phyloP scores from a whole-genome alignment of 1,140 invertebrate species.

The Cydia fagiglandana region DNA sequence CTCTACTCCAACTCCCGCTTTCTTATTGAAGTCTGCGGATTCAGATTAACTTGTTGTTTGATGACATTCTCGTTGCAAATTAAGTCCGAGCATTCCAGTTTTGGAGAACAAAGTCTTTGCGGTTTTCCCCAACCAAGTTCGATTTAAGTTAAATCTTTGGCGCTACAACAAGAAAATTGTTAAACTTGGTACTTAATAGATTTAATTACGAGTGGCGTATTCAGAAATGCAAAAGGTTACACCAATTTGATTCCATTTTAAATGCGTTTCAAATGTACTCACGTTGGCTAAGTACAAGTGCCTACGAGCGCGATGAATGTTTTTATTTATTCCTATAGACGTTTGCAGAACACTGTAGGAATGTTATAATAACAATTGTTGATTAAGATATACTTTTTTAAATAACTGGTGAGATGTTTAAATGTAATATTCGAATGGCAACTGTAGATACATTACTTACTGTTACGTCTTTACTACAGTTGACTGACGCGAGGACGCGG shows the following conservation, averaged over 20 bases:
- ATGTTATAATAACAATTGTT: too few species aligned
- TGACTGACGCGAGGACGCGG: too few species aligned
- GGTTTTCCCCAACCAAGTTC: slow-evolving; percentile 19
- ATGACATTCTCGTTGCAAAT: slow-evolving; percentile 29
- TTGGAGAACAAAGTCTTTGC: slow-evolving; percentile 25
- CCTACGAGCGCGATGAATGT: too few species aligned
- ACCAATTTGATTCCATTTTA: neutral
- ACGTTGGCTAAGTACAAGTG: too few species aligned
- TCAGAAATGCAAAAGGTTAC: neutral
- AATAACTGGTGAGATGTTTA: too few species aligned
- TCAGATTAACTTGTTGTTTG: slow-evolving; percentile 32
- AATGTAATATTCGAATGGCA: too few species aligned
- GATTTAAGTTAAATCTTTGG: slow-evolving; percentile 24
- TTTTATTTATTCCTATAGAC: too few species aligned
- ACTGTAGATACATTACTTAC: too few species aligned
- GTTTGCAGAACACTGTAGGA: too few species aligned
- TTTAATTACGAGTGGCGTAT: neutral
- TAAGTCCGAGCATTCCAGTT: slow-evolving; percentile 25
- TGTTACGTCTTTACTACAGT: too few species aligned
- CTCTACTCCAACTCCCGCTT: slow-evolving; percentile 13
- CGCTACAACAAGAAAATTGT: slow-evolving; percentile 4
- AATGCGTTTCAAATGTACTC: too few species aligned
- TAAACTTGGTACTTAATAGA: neutral
- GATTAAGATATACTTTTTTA: too few species aligned
- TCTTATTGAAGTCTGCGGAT: slow-evolving; percentile 31